phyloP scores from a whole-genome alignment of 2,797 vertebrate species.

The Danionella dracula region DNA sequence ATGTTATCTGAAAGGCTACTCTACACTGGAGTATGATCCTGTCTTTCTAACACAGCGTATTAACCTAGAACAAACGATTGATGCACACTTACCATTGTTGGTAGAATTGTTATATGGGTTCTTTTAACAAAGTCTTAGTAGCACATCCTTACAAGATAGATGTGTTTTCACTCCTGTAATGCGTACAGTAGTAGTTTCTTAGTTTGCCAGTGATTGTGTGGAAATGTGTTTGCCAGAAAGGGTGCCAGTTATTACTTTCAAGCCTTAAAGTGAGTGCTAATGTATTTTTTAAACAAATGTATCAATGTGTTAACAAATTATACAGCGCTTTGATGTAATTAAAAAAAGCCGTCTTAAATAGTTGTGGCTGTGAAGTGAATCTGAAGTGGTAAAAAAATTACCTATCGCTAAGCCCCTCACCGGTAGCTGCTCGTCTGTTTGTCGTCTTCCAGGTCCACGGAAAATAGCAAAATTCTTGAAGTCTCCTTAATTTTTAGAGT shows the following conservation, averaged over 20 bases:
- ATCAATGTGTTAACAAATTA: slow-evolving; percentile 7
- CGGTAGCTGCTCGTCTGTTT: no score
- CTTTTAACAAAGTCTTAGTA: slow-evolving; percentile 25
- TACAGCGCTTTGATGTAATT: slow-evolving; percentile 1
- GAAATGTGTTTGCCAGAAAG: neutral
- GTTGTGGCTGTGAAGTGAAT: slow-evolving; percentile 24
- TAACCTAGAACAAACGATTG: slow-evolving; percentile 23
- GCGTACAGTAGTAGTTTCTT: slow-evolving; percentile 14
- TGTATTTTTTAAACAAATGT: slow-evolving; percentile 30
- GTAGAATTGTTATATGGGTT: slow-evolving; percentile 23
- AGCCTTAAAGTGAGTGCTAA: slow-evolving; percentile 45
- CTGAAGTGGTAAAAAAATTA: neutral
- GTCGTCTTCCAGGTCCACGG: no score
- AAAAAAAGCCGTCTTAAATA: slow-evolving; percentile 20
- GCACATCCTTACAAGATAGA: slow-evolving; percentile 40
- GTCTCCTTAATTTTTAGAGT: no score
- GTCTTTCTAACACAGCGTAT: slow-evolving; percentile 30
- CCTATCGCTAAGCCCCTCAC: no score
- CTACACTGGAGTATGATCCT: slow-evolving; percentile 16
- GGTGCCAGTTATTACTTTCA: slow-evolving; percentile 39
- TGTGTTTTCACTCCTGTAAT: slow-evolving; percentile 24
- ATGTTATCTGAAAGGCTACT: neutral
- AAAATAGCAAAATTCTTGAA: no score
- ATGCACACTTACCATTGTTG: slow-evolving; percentile 13
- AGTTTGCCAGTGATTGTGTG: neutral